These are phyloP conservation scores for Amphimedon queenslandica DNA, from an alignment of 37 sponge, comb jelly and placozoan genomes.

Conservation along the genomic window DNA sequence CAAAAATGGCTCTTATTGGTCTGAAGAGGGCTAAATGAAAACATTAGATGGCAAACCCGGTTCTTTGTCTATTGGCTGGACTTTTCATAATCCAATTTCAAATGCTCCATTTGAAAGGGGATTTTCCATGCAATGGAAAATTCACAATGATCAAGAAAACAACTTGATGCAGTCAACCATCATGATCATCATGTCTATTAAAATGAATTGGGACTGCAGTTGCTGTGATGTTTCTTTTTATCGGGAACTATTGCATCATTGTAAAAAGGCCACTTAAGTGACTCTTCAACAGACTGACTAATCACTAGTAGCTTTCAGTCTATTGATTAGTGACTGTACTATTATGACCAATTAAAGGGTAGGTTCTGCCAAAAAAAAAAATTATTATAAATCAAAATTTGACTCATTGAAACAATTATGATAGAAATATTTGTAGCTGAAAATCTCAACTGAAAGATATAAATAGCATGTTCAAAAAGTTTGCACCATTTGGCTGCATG, in stretches of 20 bases:
- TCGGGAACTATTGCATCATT: constrained; percentile 7
- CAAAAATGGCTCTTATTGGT: constrained; percentile 2
- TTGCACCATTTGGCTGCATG: no score
- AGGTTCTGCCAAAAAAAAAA: no score
- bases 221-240: constrained; percentile 4
- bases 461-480: no score
- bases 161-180: constrained; percentile 24
- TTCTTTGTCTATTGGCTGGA: constrained; percentile 7
- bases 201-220: constrained; percentile 7
- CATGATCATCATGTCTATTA: constrained; percentile 4
- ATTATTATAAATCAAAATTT: no score
- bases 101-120: background rate
- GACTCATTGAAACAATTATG: no score
- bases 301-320: no score
- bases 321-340: no score
- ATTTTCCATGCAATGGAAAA: constrained; percentile 14
- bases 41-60: constrained; percentile 17
- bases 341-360: no score
- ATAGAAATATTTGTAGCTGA: no score
- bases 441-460: no score
- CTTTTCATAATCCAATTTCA: constrained; percentile 11
- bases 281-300: no score
- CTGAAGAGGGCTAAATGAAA: constrained; percentile 2
- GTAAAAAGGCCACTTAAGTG: constrained; percentile 29
- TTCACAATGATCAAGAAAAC: constrained; percentile 14